Evolutionary conservation across 92 coral and sea anemone species (phyloP), one percentile per base, ranked within the genome.

Genomic region (Actinostola sp.): DNA sequence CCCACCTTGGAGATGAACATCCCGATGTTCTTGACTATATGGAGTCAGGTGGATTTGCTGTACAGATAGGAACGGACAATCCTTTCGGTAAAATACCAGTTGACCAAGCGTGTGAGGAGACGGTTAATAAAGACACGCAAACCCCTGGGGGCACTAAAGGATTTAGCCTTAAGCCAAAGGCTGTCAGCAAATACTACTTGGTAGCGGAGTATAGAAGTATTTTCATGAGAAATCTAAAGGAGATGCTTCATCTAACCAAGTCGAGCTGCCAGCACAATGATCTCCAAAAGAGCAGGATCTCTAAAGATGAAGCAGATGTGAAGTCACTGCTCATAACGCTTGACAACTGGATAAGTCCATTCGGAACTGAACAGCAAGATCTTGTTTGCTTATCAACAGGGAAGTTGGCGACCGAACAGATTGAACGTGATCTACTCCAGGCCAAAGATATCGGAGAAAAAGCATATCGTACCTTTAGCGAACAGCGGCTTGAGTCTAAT

Each of bases 81-180:
- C n/a, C n/a, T n/a, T n/a, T n/a, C n/a, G n/a, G n/a, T n/a, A n/a
- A n/a, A n/a, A n/a, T n/a, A n/a, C n/a, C n/a, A n/a, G n/a, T n/a
- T n/a, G n/a, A n/a, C n/a, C n/a, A n/a, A n/a, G n/a, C n/a, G n/a
- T n/a, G n/a, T n/a, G n/a, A n/a, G n/a, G n/a, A n/a, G n/a, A n/a
- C n/a, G n/a, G n/a, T n/a, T n/a, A 85, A 85, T 53, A 85, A 80
- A 62, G 91, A 63, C 78, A 67, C 86, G 12, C 81, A 85, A 56
- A 85, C 78, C 17, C 75, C 71, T 29, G 82, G 86, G 26, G 90
- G 90, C 33, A 73, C 86, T 43, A 81, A 69, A 53, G 88, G 88
- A 24, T 76, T 83, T 42, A 83, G 88, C 52, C 67, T 84, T 31
- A 84, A 84, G 73, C 89, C 89, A 14, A 83, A 58, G 38, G 85